phyloP scores from a whole-genome alignment of 2,888 invertebrate genomes.

The Dusona sp. region DNA sequence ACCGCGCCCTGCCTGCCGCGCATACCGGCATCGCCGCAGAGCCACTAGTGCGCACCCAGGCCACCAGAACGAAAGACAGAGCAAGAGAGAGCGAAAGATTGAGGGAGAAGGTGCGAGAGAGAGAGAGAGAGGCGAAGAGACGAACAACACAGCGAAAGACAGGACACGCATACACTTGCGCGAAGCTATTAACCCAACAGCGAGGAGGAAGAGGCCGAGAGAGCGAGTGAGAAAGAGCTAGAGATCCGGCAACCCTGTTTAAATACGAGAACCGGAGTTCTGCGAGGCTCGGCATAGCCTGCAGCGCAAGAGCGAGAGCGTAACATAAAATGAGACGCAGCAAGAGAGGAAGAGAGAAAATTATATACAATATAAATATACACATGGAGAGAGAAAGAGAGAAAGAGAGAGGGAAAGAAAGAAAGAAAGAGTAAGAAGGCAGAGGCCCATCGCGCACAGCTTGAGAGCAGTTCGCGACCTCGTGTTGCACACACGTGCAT shows the following conservation, averaged over 20 bases:
- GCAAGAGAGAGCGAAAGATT: slow-evolving; percentile 34
- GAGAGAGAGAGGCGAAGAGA: slow-evolving; percentile 4
- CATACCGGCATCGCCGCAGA: slow-evolving; percentile 76
- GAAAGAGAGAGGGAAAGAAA: not conserved
- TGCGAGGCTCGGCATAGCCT: slow-evolving; percentile 42
- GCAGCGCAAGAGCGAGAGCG: slow-evolving; percentile 30
- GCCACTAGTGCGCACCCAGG: slow-evolving; percentile 70
- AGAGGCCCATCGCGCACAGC: slow-evolving; percentile 59
- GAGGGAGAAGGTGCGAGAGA: not conserved
- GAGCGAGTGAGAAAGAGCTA: slow-evolving; percentile 59
- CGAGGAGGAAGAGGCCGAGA: slow-evolving; percentile 53
- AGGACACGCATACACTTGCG: not conserved
- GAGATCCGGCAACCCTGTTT: slow-evolving; percentile 64
- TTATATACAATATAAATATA: not conserved
- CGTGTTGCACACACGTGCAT: slow-evolving; percentile 71
- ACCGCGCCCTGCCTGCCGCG: slow-evolving; percentile 78
- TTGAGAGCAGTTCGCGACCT: slow-evolving; percentile 75
- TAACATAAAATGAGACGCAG: slow-evolving; percentile 11
- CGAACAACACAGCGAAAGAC: slow-evolving; percentile 29
- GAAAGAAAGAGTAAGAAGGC: slow-evolving; percentile 37
- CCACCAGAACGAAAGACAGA: slow-evolving; percentile 54
- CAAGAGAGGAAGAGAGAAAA: slow-evolving; percentile 43
- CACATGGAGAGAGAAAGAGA: not conserved
- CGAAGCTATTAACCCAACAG: slow-evolving; percentile 27
- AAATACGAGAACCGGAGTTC: slow-evolving; percentile 55